Percentiles rank a stretch among this genome's conserved stretches.
Conservation (phyloP, 2,113 vertebrate genomes). For the Dissostichus mawsoni region DNA sequence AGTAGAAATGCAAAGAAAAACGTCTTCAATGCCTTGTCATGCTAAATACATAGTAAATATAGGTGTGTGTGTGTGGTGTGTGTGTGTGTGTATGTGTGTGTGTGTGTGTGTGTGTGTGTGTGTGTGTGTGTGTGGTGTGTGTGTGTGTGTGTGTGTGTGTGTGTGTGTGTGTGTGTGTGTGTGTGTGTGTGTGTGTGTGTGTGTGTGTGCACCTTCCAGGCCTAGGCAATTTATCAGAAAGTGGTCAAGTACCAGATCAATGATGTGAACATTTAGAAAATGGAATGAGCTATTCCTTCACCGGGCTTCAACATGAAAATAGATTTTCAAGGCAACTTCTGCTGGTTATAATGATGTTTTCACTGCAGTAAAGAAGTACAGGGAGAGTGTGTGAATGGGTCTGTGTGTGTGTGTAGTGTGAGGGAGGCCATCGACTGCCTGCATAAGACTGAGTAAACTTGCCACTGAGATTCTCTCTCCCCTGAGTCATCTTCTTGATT, state of each 20-base stretch:
- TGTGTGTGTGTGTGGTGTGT: conserved; percentile 7
- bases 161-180: conserved; percentile 24
- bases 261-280: conserved; percentile 64
- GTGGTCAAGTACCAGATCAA: conserved; percentile 53
- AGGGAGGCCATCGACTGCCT: conserved; percentile 49
- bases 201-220: not conserved
- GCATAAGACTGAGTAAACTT: conserved; percentile 57
- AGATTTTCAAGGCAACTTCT: conserved; percentile 39
- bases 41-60: not conserved
- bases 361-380: conserved; percentile 30
- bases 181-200: conserved; percentile 20
- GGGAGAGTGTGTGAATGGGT: not conserved
- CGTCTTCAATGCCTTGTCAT: not conserved
- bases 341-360: conserved; percentile 48
- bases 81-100: not conserved
- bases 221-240: conserved; percentile 59
- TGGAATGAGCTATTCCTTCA: conserved; percentile 54
- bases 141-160: not conserved
- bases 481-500: conserved; percentile 33
- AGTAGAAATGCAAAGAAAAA: too few relatives aligned
- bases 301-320: conserved; percentile 38
- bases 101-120: not conserved
- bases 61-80: not conserved
- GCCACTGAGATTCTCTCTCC: conserved; percentile 60
- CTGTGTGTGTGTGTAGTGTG: not conserved